Evolutionary conservation across 2,888 invertebrate species (phyloP), one percentile per base, ranked within the genome.

Genomic region (Ophioninae sp.): DNA sequence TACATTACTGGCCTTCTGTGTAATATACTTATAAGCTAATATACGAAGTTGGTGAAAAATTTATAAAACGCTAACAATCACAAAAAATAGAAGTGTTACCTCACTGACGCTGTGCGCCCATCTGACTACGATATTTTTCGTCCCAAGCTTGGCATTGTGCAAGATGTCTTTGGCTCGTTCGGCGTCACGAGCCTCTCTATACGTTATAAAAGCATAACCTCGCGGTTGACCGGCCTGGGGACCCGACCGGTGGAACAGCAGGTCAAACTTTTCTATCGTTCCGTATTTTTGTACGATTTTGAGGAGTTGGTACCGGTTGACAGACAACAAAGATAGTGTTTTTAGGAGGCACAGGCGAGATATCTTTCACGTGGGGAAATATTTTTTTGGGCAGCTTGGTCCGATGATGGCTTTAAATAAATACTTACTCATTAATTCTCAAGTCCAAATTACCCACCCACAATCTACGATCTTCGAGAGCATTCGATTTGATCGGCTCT

Each of bases 271-370:
- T 94, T 97, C 97, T 91, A 98, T 97, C 92, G 95, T 94, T 93
- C 98, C 98, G 95, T 97, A 96, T 95, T 97, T 96, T 95, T 98
- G 98, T 94, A 98, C 95, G 94, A 98, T 95, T 97, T 98, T 98
- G 94, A 99, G 95, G 95, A 99, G 96, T 95, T 98, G 96, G 96
- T 96, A 98, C 97, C 97, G 94, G 96, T 97, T 96, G 95, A 94
- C 90, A 94, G 93, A 92, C 85, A 88, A 86, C 88, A 87, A 85
- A 86, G 83, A 91, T 90, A 88, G 89, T 89, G 88, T 88, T 85
- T 86, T 77, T 76, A 77, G 81, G 72, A 81, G 56, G 82, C 76
- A 78, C 74, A 71, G 58, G 75, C 7, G 74, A 61, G 39, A 71
- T 30, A 61, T 73, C 44, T 77, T 22, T 17, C 8, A 61, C 0